Base-by-base conservation (phyloP, 1,140 invertebrate species). In the Phthorimaea operculella region DNA sequence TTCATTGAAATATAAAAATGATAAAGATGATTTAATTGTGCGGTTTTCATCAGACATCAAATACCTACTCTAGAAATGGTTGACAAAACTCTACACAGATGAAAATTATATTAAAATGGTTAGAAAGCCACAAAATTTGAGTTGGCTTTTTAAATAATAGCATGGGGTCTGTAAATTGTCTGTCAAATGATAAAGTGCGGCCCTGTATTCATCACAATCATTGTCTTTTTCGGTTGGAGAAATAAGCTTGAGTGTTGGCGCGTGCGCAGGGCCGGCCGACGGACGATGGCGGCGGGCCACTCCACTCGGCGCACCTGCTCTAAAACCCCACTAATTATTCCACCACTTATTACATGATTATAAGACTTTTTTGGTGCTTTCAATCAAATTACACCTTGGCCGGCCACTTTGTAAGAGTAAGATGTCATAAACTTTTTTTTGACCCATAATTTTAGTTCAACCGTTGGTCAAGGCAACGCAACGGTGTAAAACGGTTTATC, bases 301-400 rank as follows among this genome's bases (percentile, higher is more conserved):
- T 42, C 15, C 54, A 36, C 18, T 44, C 21, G 2, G 21, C 21
- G 68, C 80, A 84, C 81, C 81, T 84, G 79, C 81, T 66, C 63
- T 73, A 71, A 76, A 72, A 66, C 79, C 79, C 75, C 64, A 72
- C 68, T 82, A 84, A 84, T 83, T 81, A 83, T 84, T 81, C 78
- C 69, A 74, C 77, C 77, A 79, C 81, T 82, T 79, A 83, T 81
- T 83, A 83, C 80, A 82, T 80, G 79, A 84, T 84, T 84, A 82
- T 82, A 74, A 74, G 76, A 76, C 68, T 79, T 83, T 84, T 84
- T 84, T 84, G 76, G 78, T 80, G 75, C 81, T 83, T 83, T 84
- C 81, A 83, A 82, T 83, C 81, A 81, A 84, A 84, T 84, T 84
- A 83, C 81, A 84, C 81, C 81, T 84, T 84, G 70, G 70, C 70